Evolutionary conservation across 2,888 invertebrate species (phyloP).

Genomic region (Spodoptera picta): DNA sequence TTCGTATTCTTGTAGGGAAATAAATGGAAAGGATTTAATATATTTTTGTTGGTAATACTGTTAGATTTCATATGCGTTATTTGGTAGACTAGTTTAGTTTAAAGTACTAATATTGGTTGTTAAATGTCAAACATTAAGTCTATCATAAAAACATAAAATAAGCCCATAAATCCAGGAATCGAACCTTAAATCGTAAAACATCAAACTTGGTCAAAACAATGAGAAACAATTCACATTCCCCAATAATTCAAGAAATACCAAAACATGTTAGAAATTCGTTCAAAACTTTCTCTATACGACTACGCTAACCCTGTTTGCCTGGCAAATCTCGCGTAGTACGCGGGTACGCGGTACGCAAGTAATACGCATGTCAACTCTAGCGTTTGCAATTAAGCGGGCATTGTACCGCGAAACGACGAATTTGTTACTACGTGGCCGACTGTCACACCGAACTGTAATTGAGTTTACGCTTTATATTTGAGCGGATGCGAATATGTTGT

Average conservation of each 20-base stretch:
- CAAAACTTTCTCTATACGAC: slow-evolving; percentile 41
- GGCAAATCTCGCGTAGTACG: slow-evolving; percentile 52
- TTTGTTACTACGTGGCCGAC: slow-evolving; percentile 51
- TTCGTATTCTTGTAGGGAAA: no score
- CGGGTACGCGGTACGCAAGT: slow-evolving; percentile 51
- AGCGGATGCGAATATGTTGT: slow-evolving; percentile 16
- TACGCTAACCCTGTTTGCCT: slow-evolving; percentile 46
- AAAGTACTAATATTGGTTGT: no score
- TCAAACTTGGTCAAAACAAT: slow-evolving; percentile 9
- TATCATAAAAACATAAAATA: no score
- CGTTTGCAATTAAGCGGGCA: slow-evolving; percentile 65
- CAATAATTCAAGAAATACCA: slow-evolving; percentile 17
- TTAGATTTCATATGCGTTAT: no score
- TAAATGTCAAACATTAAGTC: no score
- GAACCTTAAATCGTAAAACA: no score
- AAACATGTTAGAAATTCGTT: slow-evolving; percentile 39
- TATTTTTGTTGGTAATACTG: no score
- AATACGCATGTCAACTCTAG: slow-evolving; percentile 57
- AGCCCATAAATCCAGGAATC: no score
- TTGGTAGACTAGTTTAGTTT: no score
- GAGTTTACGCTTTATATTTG: slow-evolving; percentile 20
- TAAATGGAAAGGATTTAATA: no score
- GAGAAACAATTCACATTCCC: slow-evolving; percentile 5
- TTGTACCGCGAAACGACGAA: slow-evolving; percentile 59
- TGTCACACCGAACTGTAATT: slow-evolving; percentile 59